Conservation (phyloP, 2,113 vertebrate genomes). For the Rallus limicola region DNA sequence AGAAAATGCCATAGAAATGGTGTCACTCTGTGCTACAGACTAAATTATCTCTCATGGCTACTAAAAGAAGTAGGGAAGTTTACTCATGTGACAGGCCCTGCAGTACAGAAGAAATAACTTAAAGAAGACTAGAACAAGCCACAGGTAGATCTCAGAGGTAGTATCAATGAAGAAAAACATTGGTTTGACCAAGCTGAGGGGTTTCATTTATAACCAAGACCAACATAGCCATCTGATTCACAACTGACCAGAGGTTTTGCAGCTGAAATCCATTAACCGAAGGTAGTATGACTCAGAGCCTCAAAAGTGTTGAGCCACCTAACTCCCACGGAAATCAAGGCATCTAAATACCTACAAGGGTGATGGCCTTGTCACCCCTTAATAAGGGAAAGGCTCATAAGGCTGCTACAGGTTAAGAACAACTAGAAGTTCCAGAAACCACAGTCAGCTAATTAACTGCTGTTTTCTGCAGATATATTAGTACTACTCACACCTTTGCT, state of each 20-base stretch:
- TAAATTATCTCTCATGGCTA: not conserved
- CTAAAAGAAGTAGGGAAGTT: not conserved
- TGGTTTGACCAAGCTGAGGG: not conserved
- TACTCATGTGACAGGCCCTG: not conserved
- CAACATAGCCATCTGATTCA: not conserved
- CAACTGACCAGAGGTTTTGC: not conserved
- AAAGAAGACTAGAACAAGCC: not conserved
- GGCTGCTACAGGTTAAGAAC: not conserved
- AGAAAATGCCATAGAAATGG: not conserved
- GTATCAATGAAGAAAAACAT: not conserved
- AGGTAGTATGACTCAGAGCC: not conserved
- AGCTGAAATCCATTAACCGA: not conserved
- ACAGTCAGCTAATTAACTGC: conserved; percentile 10
- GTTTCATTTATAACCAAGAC: not conserved
- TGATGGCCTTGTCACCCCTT: not conserved
- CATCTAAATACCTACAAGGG: not conserved
- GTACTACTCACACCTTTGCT: conserved; percentile 5
- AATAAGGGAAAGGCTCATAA: not conserved
- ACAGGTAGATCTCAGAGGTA: not conserved
- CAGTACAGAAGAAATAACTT: not conserved
- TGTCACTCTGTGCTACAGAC: not conserved
- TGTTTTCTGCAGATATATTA: not conserved
- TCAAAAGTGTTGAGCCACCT: not conserved
- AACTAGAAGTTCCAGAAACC: conserved; percentile 3
- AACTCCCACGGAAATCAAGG: not conserved